A percentile compares a stretch with the other conserved stretches of the same genome.
phyloP scores from a whole-genome alignment of 2,888 invertebrate genomes.

The Adelognathus sp. region DNA sequence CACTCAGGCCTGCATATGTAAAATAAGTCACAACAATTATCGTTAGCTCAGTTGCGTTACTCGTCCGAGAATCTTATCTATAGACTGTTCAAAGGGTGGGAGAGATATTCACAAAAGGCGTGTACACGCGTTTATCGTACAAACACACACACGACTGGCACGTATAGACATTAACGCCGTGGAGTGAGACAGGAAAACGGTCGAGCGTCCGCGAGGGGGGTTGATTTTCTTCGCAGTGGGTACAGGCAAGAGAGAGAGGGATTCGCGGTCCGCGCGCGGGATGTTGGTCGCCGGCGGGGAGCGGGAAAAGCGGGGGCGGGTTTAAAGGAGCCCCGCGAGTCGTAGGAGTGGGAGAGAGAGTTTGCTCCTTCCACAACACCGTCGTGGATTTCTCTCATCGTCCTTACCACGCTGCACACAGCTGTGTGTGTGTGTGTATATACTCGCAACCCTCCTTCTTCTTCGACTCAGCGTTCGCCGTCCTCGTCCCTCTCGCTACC shows the following conservation, averaged over 20 bases:
- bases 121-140: background rate
- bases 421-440: too few relatives aligned
- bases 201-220: conserved; percentile 61
- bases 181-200: conserved; percentile 36
- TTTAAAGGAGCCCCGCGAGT: conserved; percentile 61
- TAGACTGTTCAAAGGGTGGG: too few relatives aligned
- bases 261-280: conserved; percentile 72
- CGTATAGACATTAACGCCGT: conserved; percentile 16
- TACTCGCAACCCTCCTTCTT: background rate
- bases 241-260: conserved; percentile 70
- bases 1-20: too few relatives aligned
- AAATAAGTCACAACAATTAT: too few relatives aligned
- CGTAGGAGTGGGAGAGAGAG: conserved; percentile 54
- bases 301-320: conserved; percentile 60
- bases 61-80: too few relatives aligned
- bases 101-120: background rate
- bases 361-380: conserved; percentile 47
- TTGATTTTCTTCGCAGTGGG: conserved; percentile 61
- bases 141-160: background rate
- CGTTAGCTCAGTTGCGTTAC: too few relatives aligned
- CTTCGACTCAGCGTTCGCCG: background rate
- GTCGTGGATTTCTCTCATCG: conserved; percentile 29
- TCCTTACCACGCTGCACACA: too few relatives aligned
- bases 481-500: conserved; percentile 10
- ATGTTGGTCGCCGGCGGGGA: conserved; percentile 63